A percentile compares a stretch with the other conserved stretches of the same genome.
Evolutionary conservation across 2,888 invertebrate species (phyloP).

Genomic region (Dimorphilus gyrociliatus): DNA sequence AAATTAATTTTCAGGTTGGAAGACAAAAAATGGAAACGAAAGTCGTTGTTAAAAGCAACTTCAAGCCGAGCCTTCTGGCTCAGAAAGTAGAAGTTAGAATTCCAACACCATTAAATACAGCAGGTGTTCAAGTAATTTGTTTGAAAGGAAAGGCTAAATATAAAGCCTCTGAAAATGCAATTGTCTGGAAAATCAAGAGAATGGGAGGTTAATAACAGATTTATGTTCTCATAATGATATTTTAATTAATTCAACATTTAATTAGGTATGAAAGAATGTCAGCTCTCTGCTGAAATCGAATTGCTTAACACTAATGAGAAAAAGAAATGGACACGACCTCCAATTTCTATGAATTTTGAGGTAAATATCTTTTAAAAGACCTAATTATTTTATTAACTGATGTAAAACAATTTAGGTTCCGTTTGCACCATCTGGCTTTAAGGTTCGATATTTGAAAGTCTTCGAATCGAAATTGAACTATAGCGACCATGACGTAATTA

Average conservation of each 20-base stretch:
- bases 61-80: constrained; percentile 88
- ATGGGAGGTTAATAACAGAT: too few relatives aligned
- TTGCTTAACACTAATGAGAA: constrained; percentile 83
- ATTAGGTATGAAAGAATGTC: constrained; percentile 85
- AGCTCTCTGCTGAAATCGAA: constrained; percentile 96
- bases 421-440: constrained; percentile 97
- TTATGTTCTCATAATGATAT: too few relatives aligned
- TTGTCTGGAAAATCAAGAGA: constrained; percentile 90
- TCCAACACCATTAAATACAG: constrained; percentile 94
- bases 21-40: constrained; percentile 99
- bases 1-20: too few relatives aligned
- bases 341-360: constrained; percentile 99
- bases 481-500: constrained; percentile 98
- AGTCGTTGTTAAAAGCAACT: constrained; percentile 95
- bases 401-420: constrained; percentile 52
- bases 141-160: constrained; percentile 98
- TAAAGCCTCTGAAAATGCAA: constrained; percentile 98
- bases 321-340: constrained; percentile 99
- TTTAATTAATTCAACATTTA: not conserved
- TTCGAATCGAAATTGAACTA: constrained; percentile 99
- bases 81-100: constrained; percentile 99
- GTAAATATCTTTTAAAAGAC: constrained; percentile 31
- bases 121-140: constrained; percentile 94
- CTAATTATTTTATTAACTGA: not conserved
- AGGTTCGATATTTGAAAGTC: constrained; percentile 96